Conservation (phyloP, 1,140 invertebrate species). For the Brachionus rubens region DNA sequence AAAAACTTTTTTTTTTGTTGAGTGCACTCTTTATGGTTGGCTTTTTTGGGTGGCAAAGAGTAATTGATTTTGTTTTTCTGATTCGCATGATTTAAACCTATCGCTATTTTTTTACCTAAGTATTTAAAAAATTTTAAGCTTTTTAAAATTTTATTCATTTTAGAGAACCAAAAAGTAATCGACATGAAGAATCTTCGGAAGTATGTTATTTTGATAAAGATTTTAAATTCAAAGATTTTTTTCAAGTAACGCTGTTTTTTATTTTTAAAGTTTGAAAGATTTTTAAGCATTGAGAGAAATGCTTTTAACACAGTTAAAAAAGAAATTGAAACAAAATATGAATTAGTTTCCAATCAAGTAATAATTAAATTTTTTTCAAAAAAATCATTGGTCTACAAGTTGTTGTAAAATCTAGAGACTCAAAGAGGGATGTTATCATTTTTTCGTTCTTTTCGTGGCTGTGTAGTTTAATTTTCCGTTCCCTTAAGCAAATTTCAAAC, state of each 20-base stretch:
- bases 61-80: too few relatives aligned
- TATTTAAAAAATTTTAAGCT: too few relatives aligned
- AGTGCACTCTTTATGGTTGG: too few relatives aligned
- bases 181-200: background rate
- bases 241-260: background rate
- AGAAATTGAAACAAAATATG: conserved; percentile 15
- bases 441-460: too few relatives aligned
- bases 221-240: background rate
- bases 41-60: too few relatives aligned
- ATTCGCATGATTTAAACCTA: too few relatives aligned
- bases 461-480: too few relatives aligned
- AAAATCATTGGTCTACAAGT: too few relatives aligned
- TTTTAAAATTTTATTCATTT: background rate
- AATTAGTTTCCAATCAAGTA: background rate
- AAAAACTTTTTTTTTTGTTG: background rate
- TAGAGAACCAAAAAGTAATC: conserved; percentile 4
- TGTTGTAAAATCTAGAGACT: too few relatives aligned
- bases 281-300: conserved; percentile 27
- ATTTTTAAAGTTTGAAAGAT: conserved; percentile 23
- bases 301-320: conserved; percentile 16
- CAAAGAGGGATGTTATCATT: too few relatives aligned
- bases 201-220: background rate
- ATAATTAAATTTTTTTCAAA: background rate
- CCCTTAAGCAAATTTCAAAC: too few relatives aligned
- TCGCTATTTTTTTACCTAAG: too few relatives aligned